Base-by-base conservation (phyloP, 2,113 vertebrate species). In the Caretta caretta region DNA sequence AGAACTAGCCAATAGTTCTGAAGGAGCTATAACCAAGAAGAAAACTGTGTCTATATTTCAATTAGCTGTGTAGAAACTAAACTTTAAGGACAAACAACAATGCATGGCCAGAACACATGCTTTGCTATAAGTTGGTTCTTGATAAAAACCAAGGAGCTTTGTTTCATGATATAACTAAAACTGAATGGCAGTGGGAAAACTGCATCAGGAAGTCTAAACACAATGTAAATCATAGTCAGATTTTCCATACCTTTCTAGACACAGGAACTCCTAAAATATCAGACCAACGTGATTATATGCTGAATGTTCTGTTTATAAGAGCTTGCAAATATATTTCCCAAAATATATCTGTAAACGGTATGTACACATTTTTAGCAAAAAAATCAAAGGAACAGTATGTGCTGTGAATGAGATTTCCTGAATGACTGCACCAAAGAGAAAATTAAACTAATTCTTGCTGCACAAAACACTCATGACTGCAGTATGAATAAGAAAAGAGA, bases 241-340 rank as follows among this genome's bases (percentile, higher is more conserved):
- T 93, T 98, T 98, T 98, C 98, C 98, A 97, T 93, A 97, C 95
- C 90, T 98, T 98, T 97, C 98, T 96, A 97, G 97, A 95, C 86
- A 93, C 93, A 98, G 98, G 98, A 98, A 98, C 94, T 97, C 98
- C 92, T 97, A 98, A 98, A 98, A 98, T 98, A 98, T 72, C 97
- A 95, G 91, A 86, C 93, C 89, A 96, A 85, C 59, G 87, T 12
- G 17, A 96, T 88, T 80, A 35, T 79, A 85, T 93, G 90, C 75
- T 90, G 69, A 97, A 93, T 88, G 75, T 42, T 84, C 27, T 54
- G 85, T 31, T 1, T 16, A 89, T n/a, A 94, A 72, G 19, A 80
- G 29, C 79, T 86, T 88, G 49, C 42, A 90, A 83, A 80, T 10
- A 1, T 78, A 91, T 80, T 91, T 92, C 49, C 95, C 65, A 69